These are phyloP conservation scores for Phoenicopterus ruber DNA, from an alignment of 2,113 vertebrate genomes.

Conservation along the genomic window DNA sequence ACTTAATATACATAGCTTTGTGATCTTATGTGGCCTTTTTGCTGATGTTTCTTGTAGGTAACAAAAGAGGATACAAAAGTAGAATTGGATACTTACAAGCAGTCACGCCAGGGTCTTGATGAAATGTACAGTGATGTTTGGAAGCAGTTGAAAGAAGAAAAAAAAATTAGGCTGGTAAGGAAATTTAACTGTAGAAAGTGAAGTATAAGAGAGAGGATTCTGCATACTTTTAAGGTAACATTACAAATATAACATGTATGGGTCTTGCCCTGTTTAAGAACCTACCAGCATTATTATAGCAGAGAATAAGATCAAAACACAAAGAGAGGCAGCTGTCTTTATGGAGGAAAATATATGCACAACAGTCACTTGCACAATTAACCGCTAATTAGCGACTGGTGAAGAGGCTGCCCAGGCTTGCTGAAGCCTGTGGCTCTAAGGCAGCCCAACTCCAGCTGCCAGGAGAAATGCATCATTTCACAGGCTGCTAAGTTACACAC, in stretches of 20 bases:
- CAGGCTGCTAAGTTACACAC: not conserved
- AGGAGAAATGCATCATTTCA: not conserved
- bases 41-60: constrained; percentile 74
- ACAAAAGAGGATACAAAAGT: constrained; percentile 92
- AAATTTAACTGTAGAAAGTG: not conserved
- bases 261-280: not conserved
- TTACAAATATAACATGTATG: not conserved
- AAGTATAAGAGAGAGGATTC: not conserved
- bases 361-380: not conserved
- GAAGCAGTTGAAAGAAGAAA: constrained; percentile 95
- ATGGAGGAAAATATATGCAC: not conserved
- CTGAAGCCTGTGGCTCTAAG: not conserved
- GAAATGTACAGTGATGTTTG: constrained; percentile 97
- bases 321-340: not conserved
- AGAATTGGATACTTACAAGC: constrained; percentile 95
- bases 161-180: constrained; percentile 85
- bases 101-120: constrained; percentile 92
- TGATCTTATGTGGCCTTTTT: not conserved
- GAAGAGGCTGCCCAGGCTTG: not conserved
- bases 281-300: not conserved
- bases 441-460: not conserved
- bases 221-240: not conserved
- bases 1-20: not conserved
- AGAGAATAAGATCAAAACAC: not conserved
- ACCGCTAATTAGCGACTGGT: not conserved